Evolutionary conservation across 2,888 invertebrate species (phyloP), one percentile per base, ranked within the genome.

Genomic region (Lucinisca nassula): DNA sequence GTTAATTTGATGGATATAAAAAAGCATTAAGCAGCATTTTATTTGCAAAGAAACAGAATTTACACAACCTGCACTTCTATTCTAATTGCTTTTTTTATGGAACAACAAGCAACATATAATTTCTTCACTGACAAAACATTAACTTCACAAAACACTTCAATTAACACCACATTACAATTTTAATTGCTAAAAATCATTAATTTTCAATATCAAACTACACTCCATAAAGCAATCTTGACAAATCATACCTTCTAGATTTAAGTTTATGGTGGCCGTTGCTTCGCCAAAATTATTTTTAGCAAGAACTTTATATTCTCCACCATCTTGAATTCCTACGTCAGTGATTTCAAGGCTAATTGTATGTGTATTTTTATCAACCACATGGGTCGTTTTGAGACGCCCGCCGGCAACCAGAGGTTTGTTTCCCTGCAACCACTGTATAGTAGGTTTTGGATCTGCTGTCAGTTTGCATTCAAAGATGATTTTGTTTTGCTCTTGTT

Each of bases 381-480:
- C 82, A 77, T 87, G 81, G 8, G 79, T 84, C 79, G 92, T 90
- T 75, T 89, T 97, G 96, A 98, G 98, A 96, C 98, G 97, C 95
- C 98, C 98, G 95, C 98, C 98, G 96, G 98, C 98, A 96, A 97
- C 97, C 92, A 98, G 97, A 96, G 97, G 97, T 96, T 98, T 98
- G 94, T 98, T 98, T 93, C 98, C 99, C 95, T 98, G 97, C 97
- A 98, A 98, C 99, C 99, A 99, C 92, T 98, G 98, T 89, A 99
- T 98, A 93, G 98, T 98, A 73, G 99, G 99, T 96, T 98, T 88
- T 4, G 96, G 95, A 70, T 95, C 94, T 32, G 95, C 95, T 6
- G 94, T 92, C 32, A 95, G 92, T 82, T 92, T 92, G 82, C 95
- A 95, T 89, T 96, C 95, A 88, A 95, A 94, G 8, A 99, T 98